A percentile compares a stretch with the other conserved stretches of the same genome.
Conservation (phyloP, 2,888 invertebrate species). For the Eutolmus rufibarbis region DNA sequence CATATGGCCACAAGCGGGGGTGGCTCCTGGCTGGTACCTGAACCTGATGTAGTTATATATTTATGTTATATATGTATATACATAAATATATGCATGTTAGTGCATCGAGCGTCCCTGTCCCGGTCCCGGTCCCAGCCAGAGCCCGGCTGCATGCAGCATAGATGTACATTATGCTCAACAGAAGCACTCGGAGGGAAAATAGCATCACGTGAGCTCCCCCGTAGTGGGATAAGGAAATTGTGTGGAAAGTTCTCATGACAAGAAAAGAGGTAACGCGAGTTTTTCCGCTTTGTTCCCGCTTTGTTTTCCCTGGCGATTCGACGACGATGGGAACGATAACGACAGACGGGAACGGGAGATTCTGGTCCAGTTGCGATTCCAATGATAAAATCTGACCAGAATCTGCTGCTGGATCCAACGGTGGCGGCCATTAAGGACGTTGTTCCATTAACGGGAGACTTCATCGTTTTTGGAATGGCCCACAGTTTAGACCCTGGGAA, state of each 20-base stretch:
- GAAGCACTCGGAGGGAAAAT: conserved; percentile 43
- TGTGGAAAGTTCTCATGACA: conserved; percentile 39
- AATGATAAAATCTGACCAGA: not conserved
- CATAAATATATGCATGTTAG: not conserved
- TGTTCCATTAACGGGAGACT: not conserved
- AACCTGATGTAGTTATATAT: not conserved
- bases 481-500: not conserved
- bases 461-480: not conserved
- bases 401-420: not conserved
- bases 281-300: conserved; percentile 25
- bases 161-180: conserved; percentile 35
- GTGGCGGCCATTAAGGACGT: not conserved
- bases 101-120: not conserved
- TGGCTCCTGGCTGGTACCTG: not conserved
- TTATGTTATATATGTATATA: no score
- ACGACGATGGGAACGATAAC: not conserved
- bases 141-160: conserved; percentile 29
- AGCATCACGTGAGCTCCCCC: conserved; percentile 30
- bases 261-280: conserved; percentile 29
- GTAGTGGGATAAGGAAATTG: conserved; percentile 41
- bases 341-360: not conserved
- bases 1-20: not conserved
- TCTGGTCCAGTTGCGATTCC: not conserved
- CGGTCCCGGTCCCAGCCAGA: not conserved
- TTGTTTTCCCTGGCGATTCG: not conserved